phyloP scores from a whole-genome alignment of 2,888 invertebrate species.

The Hermodice carunculata region DNA sequence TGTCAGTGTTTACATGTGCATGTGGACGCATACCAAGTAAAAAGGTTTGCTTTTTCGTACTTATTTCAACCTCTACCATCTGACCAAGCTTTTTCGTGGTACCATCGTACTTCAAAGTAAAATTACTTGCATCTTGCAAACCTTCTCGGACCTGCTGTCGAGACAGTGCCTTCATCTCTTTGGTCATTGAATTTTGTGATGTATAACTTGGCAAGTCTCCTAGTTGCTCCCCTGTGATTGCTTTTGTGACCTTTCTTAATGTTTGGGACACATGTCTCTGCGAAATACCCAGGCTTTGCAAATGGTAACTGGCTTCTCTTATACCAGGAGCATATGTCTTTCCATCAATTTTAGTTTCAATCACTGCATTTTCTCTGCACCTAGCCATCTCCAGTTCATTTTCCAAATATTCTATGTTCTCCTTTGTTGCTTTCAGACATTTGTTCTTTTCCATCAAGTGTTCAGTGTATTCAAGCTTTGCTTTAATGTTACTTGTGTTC shows the following conservation, averaged over 20 bases:
- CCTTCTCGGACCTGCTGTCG: background rate
- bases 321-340: too few species aligned
- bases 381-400: too few species aligned
- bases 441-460: too few species aligned
- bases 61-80: too few species aligned
- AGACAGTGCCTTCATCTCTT: background rate
- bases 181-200: background rate
- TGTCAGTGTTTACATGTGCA: too few species aligned
- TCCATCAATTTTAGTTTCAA: background rate
- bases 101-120: background rate
- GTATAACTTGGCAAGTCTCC: background rate
- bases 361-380: too few species aligned
- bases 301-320: background rate
- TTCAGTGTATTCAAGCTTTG: too few species aligned
- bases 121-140: background rate
- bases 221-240: background rate
- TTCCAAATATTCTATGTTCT: too few species aligned
- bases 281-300: background rate
- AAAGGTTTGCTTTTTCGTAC: too few species aligned
- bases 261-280: background rate
- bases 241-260: background rate
- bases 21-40: too few species aligned
- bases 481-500: too few species aligned
- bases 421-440: too few species aligned
- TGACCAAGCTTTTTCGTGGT: background rate